phyloP scores from a whole-genome alignment of 2,888 invertebrate genomes.

The Tachina fera region DNA sequence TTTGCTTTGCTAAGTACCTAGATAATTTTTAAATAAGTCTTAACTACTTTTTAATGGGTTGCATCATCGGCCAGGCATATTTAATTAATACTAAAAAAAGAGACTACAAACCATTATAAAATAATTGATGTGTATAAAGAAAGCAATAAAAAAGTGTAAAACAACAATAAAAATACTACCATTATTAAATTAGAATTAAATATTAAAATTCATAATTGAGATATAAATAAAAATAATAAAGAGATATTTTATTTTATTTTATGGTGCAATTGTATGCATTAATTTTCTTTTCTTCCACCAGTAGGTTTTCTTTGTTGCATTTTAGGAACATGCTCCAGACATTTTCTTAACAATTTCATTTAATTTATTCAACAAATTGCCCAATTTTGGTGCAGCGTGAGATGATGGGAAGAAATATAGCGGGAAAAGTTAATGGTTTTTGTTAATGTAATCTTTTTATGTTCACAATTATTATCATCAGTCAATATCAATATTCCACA shows the following conservation, averaged over 20 bases:
- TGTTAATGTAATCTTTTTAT: slow-evolving; percentile 17
- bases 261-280: slow-evolving; percentile 15
- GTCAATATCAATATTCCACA: slow-evolving; percentile 56
- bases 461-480: slow-evolving; percentile 60
- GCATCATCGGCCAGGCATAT: neutral
- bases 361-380: slow-evolving; percentile 14
- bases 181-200: slow-evolving; percentile 4
- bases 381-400: slow-evolving; percentile 25
- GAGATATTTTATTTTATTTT: slow-evolving; percentile 12
- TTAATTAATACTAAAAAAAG: slow-evolving; percentile 15
- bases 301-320: slow-evolving; percentile 17
- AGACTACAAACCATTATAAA: neutral
- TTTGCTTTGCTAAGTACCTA: too few species aligned
- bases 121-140: neutral
- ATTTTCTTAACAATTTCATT: slow-evolving; percentile 23
- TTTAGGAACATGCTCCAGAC: slow-evolving; percentile 65
- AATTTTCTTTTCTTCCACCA: slow-evolving; percentile 6
- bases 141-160: neutral
- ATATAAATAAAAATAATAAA: slow-evolving; percentile 44
- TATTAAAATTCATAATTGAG: slow-evolving; percentile 4
- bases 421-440: slow-evolving; percentile 17
- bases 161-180: neutral
- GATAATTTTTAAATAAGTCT: neutral
- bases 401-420: slow-evolving; percentile 21
- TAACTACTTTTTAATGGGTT: neutral